phyloP scores from a whole-genome alignment of 2,113 vertebrate species.

The Athene noctua region DNA sequence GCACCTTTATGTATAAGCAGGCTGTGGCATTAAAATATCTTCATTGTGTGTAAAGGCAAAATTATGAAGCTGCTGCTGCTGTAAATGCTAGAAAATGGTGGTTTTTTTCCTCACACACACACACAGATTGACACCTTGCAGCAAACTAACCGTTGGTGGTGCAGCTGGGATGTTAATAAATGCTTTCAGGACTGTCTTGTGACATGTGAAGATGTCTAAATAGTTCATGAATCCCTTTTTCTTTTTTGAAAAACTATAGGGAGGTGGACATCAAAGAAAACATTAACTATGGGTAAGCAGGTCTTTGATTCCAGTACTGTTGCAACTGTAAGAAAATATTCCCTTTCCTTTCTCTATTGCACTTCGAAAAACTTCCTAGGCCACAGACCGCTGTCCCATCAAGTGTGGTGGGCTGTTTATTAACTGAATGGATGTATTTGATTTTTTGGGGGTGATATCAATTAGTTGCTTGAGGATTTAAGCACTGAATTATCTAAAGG shows the following conservation, averaged over 20 bases:
- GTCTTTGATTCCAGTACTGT: constrained; percentile 53
- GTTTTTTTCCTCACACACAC: not conserved
- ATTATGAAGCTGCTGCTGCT: not conserved
- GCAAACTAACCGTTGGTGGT: not conserved
- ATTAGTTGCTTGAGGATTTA: not conserved
- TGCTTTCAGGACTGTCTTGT: constrained; percentile 57
- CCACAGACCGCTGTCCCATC: not conserved
- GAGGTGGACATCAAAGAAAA: constrained; percentile 90
- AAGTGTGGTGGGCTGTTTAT: not conserved
- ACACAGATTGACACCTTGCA: not conserved
- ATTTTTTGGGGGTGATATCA: not conserved
- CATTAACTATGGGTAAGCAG: constrained; percentile 81
- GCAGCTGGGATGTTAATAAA: constrained; percentile 16
- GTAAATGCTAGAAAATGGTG: not conserved
- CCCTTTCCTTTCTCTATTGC: constrained; percentile 11
- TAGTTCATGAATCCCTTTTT: constrained; percentile 64
- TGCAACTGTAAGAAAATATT: constrained; percentile 10
- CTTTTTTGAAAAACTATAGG: constrained; percentile 67
- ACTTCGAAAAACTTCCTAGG: constrained; percentile 33
- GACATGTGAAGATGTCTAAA: constrained; percentile 15
- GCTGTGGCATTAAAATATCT: not conserved
- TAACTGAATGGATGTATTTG: not conserved
- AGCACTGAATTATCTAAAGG: not conserved
- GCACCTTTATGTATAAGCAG: not conserved
- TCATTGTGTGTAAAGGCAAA: not conserved